Evolutionary conservation across 2,888 invertebrate species (phyloP).

Genomic region (Zelleria hepariella): DNA sequence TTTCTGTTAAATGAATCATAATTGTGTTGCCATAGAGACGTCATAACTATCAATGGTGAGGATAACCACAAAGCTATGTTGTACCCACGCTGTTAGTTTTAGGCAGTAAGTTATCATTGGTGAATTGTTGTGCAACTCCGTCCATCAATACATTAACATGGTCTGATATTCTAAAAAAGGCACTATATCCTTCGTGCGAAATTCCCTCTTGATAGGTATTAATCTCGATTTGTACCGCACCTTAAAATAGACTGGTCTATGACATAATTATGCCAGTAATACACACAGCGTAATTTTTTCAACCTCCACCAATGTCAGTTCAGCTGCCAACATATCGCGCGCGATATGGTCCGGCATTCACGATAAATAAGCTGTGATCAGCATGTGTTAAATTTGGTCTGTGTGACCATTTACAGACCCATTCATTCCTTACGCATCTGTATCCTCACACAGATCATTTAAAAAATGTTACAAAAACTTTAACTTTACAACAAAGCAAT

Average conservation of each 20-base stretch:
- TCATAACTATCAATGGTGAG: background rate
- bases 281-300: no score
- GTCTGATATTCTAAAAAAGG: background rate
- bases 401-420: background rate
- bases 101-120: background rate
- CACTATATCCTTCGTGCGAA: no score
- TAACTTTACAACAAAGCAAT: background rate
- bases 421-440: no score
- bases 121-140: background rate
- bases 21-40: background rate
- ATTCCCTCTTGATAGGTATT: no score
- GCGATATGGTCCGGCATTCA: no score
- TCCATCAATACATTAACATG: background rate
- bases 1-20: background rate
- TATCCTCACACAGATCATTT: background rate
- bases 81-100: background rate
- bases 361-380: no score
- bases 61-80: background rate
- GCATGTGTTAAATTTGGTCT: no score
- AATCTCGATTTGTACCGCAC: no score
- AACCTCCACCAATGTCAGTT: no score
- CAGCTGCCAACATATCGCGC: no score
- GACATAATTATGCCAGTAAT: no score
- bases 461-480: background rate
- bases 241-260: no score